Conservation (phyloP, 2,888 invertebrate species). For the Corbicula japonica region DNA sequence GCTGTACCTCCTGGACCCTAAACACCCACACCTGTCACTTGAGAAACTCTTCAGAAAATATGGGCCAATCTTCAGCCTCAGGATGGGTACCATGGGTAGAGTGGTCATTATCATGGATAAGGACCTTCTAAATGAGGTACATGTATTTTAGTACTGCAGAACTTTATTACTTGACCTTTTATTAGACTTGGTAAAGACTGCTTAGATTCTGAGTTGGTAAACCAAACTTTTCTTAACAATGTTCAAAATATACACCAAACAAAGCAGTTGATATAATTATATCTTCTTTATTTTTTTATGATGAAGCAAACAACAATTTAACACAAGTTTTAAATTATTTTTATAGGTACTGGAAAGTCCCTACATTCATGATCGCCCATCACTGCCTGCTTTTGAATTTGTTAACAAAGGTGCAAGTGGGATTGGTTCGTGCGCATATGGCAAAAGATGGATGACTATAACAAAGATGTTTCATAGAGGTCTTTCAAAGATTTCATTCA, state of each 20-base stretch:
- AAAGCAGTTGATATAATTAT: too few relatives aligned
- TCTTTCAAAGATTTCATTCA: conserved; percentile 39
- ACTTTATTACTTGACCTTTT: too few relatives aligned
- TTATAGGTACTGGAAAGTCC: conserved; percentile 53
- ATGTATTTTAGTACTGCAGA: too few relatives aligned
- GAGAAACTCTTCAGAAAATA: conserved; percentile 55
- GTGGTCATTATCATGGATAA: conserved; percentile 55
- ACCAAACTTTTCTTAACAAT: too few relatives aligned
- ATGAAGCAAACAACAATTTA: too few relatives aligned
- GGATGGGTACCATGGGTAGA: conserved; percentile 59
- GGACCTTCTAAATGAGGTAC: conserved; percentile 51
- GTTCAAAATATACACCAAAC: too few relatives aligned
- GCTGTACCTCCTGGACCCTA: conserved; percentile 45
- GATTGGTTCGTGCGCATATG: conserved; percentile 66
- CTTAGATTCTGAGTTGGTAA: too few relatives aligned
- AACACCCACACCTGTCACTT: conserved; percentile 51
- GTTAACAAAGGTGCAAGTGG: conserved; percentile 62
- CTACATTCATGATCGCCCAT: conserved; percentile 55
- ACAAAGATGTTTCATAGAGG: conserved; percentile 52
- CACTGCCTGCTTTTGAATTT: conserved; percentile 53
- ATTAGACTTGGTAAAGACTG: too few relatives aligned
- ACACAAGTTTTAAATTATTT: too few relatives aligned
- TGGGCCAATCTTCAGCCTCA: conserved; percentile 63
- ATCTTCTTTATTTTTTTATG: too few relatives aligned
- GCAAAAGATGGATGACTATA: conserved; percentile 54